Base-by-base conservation (phyloP, 2,888 invertebrate genomes). In the Dynastes hyllus region DNA sequence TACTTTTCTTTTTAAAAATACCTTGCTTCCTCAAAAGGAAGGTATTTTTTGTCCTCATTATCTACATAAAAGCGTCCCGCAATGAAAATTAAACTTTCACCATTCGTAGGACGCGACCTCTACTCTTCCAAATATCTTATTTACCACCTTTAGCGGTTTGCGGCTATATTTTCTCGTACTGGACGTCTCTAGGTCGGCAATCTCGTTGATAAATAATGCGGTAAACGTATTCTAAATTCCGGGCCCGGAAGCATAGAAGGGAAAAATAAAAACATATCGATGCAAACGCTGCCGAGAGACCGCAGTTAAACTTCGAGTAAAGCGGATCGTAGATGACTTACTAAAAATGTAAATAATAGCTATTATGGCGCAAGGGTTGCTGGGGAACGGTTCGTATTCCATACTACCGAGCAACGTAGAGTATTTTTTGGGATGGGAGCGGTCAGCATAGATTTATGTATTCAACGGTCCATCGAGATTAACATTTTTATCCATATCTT, bases 321-420 rank as follows among this genome's bases (percentile, higher is more conserved):
- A 22, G 55, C 55, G 29, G 29, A 16, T n/a, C 9, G 61, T 9
- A 22, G 61, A 29, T 61, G 22, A 27, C 16, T 27, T 61, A 22
- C 22, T 61, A 61, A 22, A 61, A 61, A 61, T 61, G 61, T 61
- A 61, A 61, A 61, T 61, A 61, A 61, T 16, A 29, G 9, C n/a
- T 22, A 29, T 16, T 9, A 16, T 61, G 27, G 61, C 27, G 61
- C 16, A 61, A 45, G 8, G 45, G 45, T 45, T 45, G 11, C 45
- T 45, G 9, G 45, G 11, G 11, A 8, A 45, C 2, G 45, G 45
- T 45, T 8, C 45, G 45, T 45, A 45, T 45, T 45, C 9, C 45
- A 45, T 45, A 9, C 45, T 11, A 11, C 8, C 8, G 45, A 45
- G 8, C 45, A 5, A 8, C 11, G 11, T 8, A 45, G 9, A 45